Conservation (phyloP, 92 coral and sea anemone genomes). For the Porites divaricata region DNA sequence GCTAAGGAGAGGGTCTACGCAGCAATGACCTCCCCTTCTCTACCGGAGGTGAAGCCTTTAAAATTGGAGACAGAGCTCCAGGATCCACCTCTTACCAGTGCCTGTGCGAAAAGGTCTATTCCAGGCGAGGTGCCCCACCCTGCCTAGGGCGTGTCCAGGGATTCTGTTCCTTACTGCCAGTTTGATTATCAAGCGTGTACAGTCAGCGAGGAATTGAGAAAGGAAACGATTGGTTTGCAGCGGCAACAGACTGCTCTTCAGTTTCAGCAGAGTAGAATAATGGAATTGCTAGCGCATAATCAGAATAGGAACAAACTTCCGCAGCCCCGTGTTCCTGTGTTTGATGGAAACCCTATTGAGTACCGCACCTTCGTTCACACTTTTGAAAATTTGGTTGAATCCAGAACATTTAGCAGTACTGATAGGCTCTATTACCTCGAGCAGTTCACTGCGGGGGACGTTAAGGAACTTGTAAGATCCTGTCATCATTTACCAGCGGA, state of each 20-base stretch:
- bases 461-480: slow-evolving; percentile 44
- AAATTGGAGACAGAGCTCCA: neutral
- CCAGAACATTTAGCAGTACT: slow-evolving; percentile 33
- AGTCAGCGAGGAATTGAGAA: neutral
- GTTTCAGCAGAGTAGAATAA: too few species aligned
- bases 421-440: slow-evolving; percentile 56
- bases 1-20: slow-evolving; percentile 28
- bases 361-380: slow-evolving; percentile 43
- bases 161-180: neutral
- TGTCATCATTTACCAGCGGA: slow-evolving; percentile 43
- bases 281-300: slow-evolving; percentile 10
- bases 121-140: neutral
- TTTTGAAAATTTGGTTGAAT: slow-evolving; percentile 52
- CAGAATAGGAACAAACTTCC: slow-evolving; percentile 44
- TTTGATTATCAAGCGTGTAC: neutral
- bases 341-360: slow-evolving; percentile 43
- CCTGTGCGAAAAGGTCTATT: neutral
- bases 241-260: slow-evolving; percentile 24
- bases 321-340: slow-evolving; percentile 30
- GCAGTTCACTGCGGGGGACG: slow-evolving; percentile 55
- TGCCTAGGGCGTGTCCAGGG: too few species aligned
- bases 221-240: slow-evolving; percentile 12
- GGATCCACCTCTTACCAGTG: neutral
- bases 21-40: neutral
- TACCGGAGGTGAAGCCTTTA: neutral